Percentiles rank a stretch among this genome's conserved stretches.
Conservation (phyloP, 2,797 vertebrate species). For the Heliangelus exortis region DNA sequence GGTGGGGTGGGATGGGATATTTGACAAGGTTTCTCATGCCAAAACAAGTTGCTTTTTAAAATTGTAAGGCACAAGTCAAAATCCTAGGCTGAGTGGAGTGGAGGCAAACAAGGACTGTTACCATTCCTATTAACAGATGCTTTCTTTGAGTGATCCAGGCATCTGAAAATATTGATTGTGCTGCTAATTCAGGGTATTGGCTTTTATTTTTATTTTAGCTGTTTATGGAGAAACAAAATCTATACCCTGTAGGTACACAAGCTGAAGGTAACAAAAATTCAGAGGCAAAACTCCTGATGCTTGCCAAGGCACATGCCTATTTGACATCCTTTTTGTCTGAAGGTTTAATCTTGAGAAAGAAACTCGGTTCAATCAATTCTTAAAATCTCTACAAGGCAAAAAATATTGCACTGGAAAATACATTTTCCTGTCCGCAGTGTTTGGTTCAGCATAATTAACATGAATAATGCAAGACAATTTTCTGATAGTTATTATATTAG, state of each 20-base stretch:
- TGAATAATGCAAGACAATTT: constrained; percentile 81
- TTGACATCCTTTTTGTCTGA: not conserved
- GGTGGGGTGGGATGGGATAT: not conserved
- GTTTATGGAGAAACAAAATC: not conserved
- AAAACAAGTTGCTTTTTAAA: not conserved
- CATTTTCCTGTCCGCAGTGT: constrained; percentile 67
- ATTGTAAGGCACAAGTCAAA: not conserved
- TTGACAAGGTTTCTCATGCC: not conserved
- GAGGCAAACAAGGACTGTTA: not conserved
- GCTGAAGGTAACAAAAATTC: not conserved
- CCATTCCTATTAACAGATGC: not conserved
- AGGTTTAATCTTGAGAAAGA: constrained; percentile 54
- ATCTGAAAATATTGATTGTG: not conserved
- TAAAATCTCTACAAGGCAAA: constrained; percentile 70
- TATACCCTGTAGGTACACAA: not conserved
- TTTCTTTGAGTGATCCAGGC: not conserved
- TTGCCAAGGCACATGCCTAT: not conserved
- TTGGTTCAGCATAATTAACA: constrained; percentile 79
- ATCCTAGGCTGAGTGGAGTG: not conserved
- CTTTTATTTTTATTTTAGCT: not conserved
- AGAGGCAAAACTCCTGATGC: not conserved
- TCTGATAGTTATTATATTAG: constrained; percentile 78
- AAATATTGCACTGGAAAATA: constrained; percentile 68
- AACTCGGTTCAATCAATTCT: constrained; percentile 51
- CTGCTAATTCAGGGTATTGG: not conserved